phyloP scores from a whole-genome alignment of 2,113 vertebrate species.

The Pheucticus melanocephalus region DNA sequence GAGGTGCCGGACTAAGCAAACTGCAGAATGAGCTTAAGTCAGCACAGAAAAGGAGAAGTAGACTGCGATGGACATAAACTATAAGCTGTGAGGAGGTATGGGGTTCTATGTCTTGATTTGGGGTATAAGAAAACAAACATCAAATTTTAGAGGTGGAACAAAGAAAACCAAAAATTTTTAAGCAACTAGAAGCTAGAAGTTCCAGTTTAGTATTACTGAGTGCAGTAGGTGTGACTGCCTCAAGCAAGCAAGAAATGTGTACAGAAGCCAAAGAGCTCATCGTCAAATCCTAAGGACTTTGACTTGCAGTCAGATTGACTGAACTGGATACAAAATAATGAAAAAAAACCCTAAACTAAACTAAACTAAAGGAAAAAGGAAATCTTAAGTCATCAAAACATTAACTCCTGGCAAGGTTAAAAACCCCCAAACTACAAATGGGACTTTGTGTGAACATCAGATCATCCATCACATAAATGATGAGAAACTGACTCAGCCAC shows the following conservation, averaged over 20 bases:
- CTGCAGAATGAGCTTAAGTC: neutral
- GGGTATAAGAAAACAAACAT: neutral
- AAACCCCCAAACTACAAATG: neutral
- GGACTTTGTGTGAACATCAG: neutral
- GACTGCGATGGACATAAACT: neutral
- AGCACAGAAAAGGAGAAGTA: neutral
- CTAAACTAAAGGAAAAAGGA: neutral
- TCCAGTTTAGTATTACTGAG: neutral
- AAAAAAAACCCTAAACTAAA: neutral
- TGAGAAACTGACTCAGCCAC: neutral
- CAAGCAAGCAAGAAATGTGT: neutral
- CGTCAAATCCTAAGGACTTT: neutral
- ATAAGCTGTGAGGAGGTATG: neutral
- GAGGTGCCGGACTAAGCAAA: neutral
- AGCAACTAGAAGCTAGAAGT: neutral
- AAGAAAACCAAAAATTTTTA: neutral
- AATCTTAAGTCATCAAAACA: neutral
- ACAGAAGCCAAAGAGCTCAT: neutral
- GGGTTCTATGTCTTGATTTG: neutral
- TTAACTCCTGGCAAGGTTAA: neutral
- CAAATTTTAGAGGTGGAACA: neutral
- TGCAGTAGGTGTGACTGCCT: neutral
- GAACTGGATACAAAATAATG: neutral
- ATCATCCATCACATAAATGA: neutral
- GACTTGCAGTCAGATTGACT: neutral